Percentiles rank a stretch among this genome's conserved stretches.
Conservation (phyloP, 2,797 vertebrate species). For the Leuciscus waleckii region DNA sequence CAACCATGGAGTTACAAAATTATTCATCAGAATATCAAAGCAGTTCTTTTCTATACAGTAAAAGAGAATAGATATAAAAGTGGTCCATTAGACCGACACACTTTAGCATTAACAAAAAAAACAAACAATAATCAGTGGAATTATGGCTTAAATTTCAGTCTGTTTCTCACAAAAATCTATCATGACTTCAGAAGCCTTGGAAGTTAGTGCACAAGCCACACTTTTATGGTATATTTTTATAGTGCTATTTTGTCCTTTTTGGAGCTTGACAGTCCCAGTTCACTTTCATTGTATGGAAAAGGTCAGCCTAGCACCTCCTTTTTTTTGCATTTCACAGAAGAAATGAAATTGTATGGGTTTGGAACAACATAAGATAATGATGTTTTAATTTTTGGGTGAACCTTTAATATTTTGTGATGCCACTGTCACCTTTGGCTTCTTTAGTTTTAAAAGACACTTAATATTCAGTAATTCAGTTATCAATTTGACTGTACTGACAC, state of each 20-base stretch:
- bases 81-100: neutral
- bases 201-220: neutral
- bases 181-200: neutral
- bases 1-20: neutral
- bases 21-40: neutral
- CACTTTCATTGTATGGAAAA: conserved; percentile 24
- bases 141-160: neutral
- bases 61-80: neutral
- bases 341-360: neutral
- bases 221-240: conserved; percentile 15
- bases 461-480: neutral
- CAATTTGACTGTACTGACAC: neutral
- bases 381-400: neutral
- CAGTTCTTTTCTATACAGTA: neutral
- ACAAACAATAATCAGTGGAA: neutral
- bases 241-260: neutral
- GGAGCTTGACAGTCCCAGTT: conserved; percentile 1
- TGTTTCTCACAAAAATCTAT: conserved; percentile 10
- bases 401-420: neutral
- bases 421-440: no score
- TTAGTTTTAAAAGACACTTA: no score
- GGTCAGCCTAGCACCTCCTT: neutral
- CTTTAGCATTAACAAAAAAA: no score
- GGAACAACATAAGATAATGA: neutral
- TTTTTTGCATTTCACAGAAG: neutral